A percentile compares a stretch with the other conserved stretches of the same genome.
Conservation (phyloP, 2,888 invertebrate genomes). For the Callinectes sapidus region DNA sequence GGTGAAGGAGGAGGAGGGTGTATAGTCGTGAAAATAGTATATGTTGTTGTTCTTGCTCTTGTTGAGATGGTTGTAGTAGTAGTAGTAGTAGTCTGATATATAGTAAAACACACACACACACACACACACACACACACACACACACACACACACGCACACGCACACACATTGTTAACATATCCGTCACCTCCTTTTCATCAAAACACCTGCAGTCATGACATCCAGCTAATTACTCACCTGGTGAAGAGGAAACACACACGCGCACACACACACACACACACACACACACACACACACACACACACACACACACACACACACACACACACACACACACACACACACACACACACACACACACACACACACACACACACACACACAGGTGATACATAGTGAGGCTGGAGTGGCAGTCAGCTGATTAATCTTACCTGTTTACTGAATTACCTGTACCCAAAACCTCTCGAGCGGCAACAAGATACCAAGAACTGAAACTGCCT, state of each 20-base stretch:
- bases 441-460: neutral
- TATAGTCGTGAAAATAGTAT: neutral
- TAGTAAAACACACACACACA: neutral
- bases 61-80: neutral
- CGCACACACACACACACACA: constrained; percentile 30
- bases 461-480: neutral
- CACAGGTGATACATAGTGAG: constrained; percentile 19
- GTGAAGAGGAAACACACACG: neutral
- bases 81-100: neutral
- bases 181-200: neutral
- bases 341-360: constrained; percentile 33
- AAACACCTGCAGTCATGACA: neutral
- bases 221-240: neutral
- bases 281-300: constrained; percentile 35
- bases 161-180: neutral
- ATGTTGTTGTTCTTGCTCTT: too few species aligned
- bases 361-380: constrained; percentile 33
- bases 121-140: neutral
- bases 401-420: constrained; percentile 3
- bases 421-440: constrained; percentile 30
- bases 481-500: neutral
- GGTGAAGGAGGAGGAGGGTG: neutral
- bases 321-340: constrained; percentile 34
- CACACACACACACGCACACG: neutral
- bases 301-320: constrained; percentile 33